Percentiles rank a stretch among this genome's conserved stretches.
phyloP scores from a whole-genome alignment of 2,888 invertebrate genomes.

The Pristionchus entomophagus region DNA sequence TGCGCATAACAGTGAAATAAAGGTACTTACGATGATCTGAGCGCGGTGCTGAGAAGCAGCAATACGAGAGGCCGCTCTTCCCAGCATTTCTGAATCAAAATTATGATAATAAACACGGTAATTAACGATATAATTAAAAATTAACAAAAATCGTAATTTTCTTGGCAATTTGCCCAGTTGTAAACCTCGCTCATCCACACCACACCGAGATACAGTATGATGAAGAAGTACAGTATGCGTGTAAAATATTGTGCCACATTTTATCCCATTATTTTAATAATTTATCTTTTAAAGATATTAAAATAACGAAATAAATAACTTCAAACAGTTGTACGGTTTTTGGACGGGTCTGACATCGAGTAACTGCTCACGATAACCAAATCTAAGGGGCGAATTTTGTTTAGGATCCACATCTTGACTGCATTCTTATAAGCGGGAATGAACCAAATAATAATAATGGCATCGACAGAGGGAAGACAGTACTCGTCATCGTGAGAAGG shows the following conservation, averaged over 20 bases:
- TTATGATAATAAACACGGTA: no score
- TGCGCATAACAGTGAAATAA: neutral
- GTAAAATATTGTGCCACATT: no score
- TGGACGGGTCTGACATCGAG: neutral
- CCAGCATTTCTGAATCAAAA: conserved; percentile 11
- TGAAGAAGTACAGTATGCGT: no score
- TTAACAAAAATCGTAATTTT: no score
- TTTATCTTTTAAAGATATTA: neutral
- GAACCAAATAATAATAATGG: neutral
- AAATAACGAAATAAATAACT: neutral
- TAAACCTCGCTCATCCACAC: no score
- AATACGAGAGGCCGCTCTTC: neutral
- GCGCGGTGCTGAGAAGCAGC: neutral
- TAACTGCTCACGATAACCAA: neutral
- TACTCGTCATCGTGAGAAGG: neutral
- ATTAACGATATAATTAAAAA: neutral
- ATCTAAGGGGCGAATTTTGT: neutral
- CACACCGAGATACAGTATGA: neutral
- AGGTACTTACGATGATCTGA: neutral
- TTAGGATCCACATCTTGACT: neutral
- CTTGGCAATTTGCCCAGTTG: no score
- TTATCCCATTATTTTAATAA: no score
- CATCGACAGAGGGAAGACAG: neutral
- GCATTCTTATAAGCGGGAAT: neutral
- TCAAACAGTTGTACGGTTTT: neutral